A percentile compares a stretch with the other conserved stretches of the same genome.
phyloP scores from a whole-genome alignment of 1,140 invertebrate species.

The Dinoponera quadriceps region DNA sequence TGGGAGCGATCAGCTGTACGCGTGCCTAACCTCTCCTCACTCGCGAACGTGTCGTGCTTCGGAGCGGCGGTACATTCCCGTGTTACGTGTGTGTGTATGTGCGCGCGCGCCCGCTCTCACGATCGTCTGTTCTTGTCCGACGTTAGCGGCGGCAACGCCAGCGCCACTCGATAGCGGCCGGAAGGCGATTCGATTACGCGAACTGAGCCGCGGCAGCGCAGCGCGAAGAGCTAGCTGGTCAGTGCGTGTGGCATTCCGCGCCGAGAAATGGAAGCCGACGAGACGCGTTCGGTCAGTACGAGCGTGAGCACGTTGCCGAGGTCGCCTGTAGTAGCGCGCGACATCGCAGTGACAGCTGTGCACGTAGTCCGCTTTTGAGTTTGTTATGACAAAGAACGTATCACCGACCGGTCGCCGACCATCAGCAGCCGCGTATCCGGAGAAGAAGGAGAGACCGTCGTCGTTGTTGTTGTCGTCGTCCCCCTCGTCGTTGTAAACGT shows the following conservation, averaged over 20 bases:
- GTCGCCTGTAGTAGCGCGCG: constrained; percentile 61
- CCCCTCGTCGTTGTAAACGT: constrained; percentile 33
- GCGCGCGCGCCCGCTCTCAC: not conserved
- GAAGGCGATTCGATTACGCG: constrained; percentile 75
- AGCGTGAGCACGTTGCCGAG: constrained; percentile 69
- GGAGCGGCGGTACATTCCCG: not conserved
- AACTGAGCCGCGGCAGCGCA: constrained; percentile 71
- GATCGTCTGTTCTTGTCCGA: not conserved
- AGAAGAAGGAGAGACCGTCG: constrained; percentile 49
- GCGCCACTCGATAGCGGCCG: constrained; percentile 72
- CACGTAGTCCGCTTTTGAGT: constrained; percentile 65
- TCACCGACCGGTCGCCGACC: constrained; percentile 75
- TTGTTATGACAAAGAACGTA: constrained; percentile 78
- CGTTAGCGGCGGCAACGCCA: constrained; percentile 55
- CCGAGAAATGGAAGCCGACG: constrained; percentile 82
- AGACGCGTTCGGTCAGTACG: constrained; percentile 64
- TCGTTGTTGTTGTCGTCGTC: not conserved
- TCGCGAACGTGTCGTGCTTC: not conserved
- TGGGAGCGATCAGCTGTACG: constrained; percentile 72
- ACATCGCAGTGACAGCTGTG: constrained; percentile 71
- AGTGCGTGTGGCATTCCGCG: constrained; percentile 79
- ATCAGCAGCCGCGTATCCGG: constrained; percentile 69
- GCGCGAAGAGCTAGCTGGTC: constrained; percentile 57
- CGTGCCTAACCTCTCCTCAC: constrained; percentile 56
- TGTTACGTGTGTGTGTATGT: constrained; percentile 14